Percentiles rank a stretch among this genome's conserved stretches.
phyloP scores from a whole-genome alignment of 1,140 invertebrate species.

The Caerostris darwini region DNA sequence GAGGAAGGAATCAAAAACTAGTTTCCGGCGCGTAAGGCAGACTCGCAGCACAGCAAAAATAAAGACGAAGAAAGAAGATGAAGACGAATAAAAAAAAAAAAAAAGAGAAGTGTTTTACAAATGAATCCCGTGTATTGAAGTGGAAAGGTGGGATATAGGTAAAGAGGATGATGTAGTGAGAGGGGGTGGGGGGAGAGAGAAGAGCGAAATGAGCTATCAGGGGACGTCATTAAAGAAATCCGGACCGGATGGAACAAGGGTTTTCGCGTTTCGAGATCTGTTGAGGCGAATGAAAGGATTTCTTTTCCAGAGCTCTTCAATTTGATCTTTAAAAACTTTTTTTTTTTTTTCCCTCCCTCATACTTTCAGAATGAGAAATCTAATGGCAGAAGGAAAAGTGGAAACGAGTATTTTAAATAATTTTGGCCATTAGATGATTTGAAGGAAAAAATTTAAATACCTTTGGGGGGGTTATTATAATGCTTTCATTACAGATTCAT shows the following conservation, averaged over 20 bases:
- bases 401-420: not conserved
- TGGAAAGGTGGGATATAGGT: conserved; percentile 43
- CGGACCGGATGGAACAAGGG: conserved; percentile 35
- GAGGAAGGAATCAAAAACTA: conserved; percentile 28
- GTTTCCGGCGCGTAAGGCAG: not conserved
- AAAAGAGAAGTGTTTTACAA: conserved; percentile 49
- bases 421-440: not conserved
- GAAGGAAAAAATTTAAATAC: too few relatives aligned
- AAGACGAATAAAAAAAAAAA: not conserved
- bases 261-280: conserved; percentile 9
- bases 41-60: not conserved
- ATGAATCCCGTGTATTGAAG: conserved; percentile 37
- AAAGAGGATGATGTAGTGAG: not conserved
- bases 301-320: conserved; percentile 1
- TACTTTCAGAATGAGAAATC: not conserved
- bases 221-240: conserved; percentile 37
- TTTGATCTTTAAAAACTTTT: not conserved
- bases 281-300: not conserved
- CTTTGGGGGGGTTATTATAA: too few relatives aligned
- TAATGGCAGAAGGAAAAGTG: not conserved
- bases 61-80: not conserved
- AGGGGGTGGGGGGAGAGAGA: not conserved
- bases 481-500: too few relatives aligned
- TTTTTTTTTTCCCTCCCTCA: not conserved
- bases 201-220: not conserved